Evolutionary conservation across 2,888 invertebrate species (phyloP).

Genomic region (Pollenia labialis): DNA sequence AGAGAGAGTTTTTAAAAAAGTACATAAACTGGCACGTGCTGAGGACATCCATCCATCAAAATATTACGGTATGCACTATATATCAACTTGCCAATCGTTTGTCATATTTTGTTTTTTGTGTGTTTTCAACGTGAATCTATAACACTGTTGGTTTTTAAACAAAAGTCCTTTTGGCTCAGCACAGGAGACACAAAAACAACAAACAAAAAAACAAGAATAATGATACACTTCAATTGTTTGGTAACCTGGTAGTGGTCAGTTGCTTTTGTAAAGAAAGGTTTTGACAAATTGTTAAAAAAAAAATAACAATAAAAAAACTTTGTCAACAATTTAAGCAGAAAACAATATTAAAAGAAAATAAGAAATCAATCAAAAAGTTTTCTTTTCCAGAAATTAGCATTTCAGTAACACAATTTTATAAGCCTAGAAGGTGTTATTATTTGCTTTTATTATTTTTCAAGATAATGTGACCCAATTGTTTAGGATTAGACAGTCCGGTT

Average conservation of each 20-base stretch:
- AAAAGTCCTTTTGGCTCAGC: constrained; percentile 8
- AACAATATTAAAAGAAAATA: constrained; percentile 2
- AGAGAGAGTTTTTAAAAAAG: background rate
- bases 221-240: constrained; percentile 33
- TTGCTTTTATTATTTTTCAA: background rate
- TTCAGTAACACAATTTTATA: background rate
- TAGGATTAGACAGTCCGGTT: background rate
- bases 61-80: constrained; percentile 42
- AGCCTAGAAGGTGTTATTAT: background rate
- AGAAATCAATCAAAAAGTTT: constrained; percentile 8
- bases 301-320: background rate
- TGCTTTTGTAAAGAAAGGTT: constrained; percentile 3
- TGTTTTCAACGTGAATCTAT: constrained; percentile 6
- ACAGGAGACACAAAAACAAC: background rate
- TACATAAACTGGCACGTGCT: constrained; percentile 34
- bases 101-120: constrained; percentile 32
- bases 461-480: constrained; percentile 49
- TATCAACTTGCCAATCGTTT: constrained; percentile 62
- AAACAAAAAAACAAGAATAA: background rate
- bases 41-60: constrained; percentile 60
- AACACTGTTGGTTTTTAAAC: background rate
- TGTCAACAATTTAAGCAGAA: background rate
- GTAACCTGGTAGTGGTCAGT: constrained; percentile 49
- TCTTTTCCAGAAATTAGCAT: background rate
- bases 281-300: constrained; percentile 48